Conservation (phyloP, 2,113 vertebrate species). For the Phoxinus phoxinus region DNA sequence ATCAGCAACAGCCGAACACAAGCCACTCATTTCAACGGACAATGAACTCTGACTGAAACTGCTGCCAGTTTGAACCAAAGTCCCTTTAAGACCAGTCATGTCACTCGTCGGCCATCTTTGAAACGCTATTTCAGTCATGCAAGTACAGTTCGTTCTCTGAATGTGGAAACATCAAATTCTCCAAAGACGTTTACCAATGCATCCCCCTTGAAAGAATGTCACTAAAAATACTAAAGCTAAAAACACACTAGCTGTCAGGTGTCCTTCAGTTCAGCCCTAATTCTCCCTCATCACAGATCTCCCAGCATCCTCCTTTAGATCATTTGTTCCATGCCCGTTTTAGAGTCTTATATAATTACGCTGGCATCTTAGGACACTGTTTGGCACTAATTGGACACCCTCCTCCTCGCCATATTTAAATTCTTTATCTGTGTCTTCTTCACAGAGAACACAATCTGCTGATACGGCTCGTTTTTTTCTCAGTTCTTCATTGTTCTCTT, state of each 20-base stretch:
- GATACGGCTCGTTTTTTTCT: conserved; percentile 1
- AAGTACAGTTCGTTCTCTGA: too few species aligned
- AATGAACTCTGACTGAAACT: background rate
- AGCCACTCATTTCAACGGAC: background rate
- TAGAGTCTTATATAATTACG: background rate
- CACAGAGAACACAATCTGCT: conserved; percentile 42
- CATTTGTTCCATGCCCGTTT: background rate
- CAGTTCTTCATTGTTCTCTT: conserved; percentile 11
- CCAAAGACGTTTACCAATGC: background rate
- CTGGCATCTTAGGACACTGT: conserved; percentile 1
- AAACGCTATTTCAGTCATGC: too few species aligned
- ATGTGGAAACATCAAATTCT: too few species aligned
- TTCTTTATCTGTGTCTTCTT: conserved; percentile 31
- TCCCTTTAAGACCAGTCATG: too few species aligned
- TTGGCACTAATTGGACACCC: conserved; percentile 46
- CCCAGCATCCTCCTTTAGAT: background rate
- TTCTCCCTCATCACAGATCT: background rate
- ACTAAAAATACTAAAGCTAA: background rate
- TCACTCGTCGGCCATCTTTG: too few species aligned
- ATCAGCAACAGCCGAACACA: background rate
- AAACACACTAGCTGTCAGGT: background rate
- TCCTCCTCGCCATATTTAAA: conserved; percentile 43
- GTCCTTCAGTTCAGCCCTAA: background rate
- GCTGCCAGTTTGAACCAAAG: background rate
- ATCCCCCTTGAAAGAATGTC: background rate